These are phyloP conservation scores for Lycophotia porphyrea DNA, from an alignment of 2,888 invertebrate genomes.

Conservation along the genomic window DNA sequence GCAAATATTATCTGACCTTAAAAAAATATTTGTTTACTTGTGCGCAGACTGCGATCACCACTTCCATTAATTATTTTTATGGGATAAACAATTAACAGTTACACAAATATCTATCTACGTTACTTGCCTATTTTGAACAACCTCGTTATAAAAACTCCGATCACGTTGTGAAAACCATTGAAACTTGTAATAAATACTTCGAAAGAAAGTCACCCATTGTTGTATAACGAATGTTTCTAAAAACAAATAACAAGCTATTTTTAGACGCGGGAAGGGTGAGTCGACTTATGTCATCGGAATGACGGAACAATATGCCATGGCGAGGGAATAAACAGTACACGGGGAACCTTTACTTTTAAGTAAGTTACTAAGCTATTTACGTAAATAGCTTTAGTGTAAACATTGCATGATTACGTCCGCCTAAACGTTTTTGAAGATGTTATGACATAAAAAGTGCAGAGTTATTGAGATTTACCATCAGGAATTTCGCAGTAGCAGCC, in stretches of 20 bases:
- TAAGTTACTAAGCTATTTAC: no score
- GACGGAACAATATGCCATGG: slow-evolving; percentile 15
- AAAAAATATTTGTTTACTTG: no score
- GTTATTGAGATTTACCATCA: no score
- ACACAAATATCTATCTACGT: neutral
- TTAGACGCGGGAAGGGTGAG: slow-evolving; percentile 31
- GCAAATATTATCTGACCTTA: neutral
- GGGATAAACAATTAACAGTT: no score
- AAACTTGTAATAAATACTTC: neutral
- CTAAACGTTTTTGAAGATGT: neutral
- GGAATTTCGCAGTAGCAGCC: no score
- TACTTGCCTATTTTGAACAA: neutral
- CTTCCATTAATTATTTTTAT: no score
- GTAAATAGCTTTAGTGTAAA: neutral
- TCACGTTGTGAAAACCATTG: neutral
- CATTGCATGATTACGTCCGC: neutral
- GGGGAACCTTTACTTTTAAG: slow-evolving; percentile 20
- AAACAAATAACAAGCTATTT: slow-evolving; percentile 35
- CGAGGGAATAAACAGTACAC: slow-evolving; percentile 11
- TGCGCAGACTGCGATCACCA: no score
- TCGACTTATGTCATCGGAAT: slow-evolving; percentile 16
- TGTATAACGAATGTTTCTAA: neutral
- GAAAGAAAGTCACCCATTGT: neutral
- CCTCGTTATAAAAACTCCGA: neutral
- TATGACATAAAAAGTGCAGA: no score